Conservation (phyloP, 2,113 vertebrate genomes). For the Nanorana parkeri region DNA sequence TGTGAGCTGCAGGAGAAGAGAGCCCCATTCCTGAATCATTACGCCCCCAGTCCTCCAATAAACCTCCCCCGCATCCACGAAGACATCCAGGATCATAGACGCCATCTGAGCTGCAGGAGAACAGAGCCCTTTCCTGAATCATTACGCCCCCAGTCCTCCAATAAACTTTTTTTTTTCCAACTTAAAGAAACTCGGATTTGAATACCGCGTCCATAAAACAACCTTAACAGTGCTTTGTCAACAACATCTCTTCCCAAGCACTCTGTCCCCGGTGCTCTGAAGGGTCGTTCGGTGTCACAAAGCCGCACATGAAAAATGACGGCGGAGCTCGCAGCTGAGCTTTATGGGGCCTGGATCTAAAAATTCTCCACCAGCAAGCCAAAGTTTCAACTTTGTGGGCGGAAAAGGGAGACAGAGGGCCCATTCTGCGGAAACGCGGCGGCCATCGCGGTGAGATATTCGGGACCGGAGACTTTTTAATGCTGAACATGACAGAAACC, state of each 20-base stretch:
- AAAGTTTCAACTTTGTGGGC: conserved; percentile 7
- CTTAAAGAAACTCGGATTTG: conserved; percentile 25
- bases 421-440: conserved; percentile 34
- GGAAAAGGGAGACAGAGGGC: conserved; percentile 10
- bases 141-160: neutral
- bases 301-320: conserved; percentile 32
- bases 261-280: conserved; percentile 28
- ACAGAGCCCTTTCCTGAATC: neutral
- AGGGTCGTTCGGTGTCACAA: conserved; percentile 44
- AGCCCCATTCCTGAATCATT: neutral
- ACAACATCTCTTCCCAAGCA: conserved; percentile 27
- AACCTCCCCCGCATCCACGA: too few species aligned
- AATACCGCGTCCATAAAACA: conserved; percentile 41
- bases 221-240: conserved; percentile 41
- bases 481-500: neutral
- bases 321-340: conserved; percentile 16
- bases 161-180: neutral
- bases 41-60: neutral
- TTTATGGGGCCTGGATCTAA: conserved; percentile 27
- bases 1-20: neutral
- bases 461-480: neutral
- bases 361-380: conserved; percentile 18
- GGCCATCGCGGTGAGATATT: conserved; percentile 25
- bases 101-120: too few species aligned
- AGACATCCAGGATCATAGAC: too few species aligned